Conservation (phyloP, 2,797 vertebrate species). For the Alfaro cultratus region DNA sequence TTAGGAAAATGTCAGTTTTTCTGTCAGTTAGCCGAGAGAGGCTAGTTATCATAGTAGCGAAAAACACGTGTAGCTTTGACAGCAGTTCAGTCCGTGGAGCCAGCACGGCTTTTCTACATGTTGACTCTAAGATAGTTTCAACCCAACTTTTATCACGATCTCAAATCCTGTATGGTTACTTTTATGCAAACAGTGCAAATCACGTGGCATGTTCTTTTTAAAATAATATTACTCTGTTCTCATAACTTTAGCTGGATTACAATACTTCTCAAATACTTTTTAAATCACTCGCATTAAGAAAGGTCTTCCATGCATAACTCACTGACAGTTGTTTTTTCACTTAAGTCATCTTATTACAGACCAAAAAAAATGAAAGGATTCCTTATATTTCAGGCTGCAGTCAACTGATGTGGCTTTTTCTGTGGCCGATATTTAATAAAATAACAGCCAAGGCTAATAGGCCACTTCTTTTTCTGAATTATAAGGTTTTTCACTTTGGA, state of each 20-base stretch:
- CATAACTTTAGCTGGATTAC: background rate
- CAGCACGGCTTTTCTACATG: background rate
- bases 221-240: background rate
- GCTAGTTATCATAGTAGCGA: background rate
- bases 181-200: background rate
- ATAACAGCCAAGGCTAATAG: background rate
- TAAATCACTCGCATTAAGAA: background rate
- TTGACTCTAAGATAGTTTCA: background rate
- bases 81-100: background rate
- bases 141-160: background rate
- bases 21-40: background rate
- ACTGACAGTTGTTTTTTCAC: background rate
- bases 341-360: background rate
- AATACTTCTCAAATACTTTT: background rate
- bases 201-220: background rate
- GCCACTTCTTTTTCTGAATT: background rate
- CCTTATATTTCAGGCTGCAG: background rate
- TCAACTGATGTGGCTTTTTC: background rate
- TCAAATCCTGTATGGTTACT: background rate
- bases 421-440: background rate
- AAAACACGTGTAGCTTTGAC: slow-evolving; percentile 15
- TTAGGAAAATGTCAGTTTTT: background rate
- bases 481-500: background rate
- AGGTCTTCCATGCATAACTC: background rate
- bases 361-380: background rate